Base-by-base conservation (phyloP, 53 echinoderm and acorn worm genomes). In the Paracentrotus lividus region DNA sequence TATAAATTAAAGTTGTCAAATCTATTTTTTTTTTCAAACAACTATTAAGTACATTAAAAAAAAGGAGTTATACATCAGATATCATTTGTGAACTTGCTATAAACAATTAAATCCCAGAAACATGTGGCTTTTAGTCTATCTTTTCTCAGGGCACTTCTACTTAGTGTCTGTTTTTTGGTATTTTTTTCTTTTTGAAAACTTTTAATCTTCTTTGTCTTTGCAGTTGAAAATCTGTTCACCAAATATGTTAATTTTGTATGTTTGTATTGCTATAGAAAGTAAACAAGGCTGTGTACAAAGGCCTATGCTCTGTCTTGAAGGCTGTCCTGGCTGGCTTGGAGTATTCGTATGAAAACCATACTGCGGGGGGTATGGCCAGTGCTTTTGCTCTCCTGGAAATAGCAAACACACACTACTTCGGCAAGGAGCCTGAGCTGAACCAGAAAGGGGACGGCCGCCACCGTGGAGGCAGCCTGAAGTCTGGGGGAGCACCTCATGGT, bases 381-480 rank as follows among this genome's bases (percentile, higher is more conserved):
- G 96, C 99, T 32, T 96, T 95, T 64, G 96, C 99, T 31, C 94
- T 98, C 14, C 96, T 98, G 21, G 99, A 98, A 85, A 96, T 98
- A 51, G 95, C 97, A 23, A 97, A 96, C 95, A 98, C 97, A 18
- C 99, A 98, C 96, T 98, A 96, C 97, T 98, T 97, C 84, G 99
- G 99, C 93, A 98, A 98, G 81, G 92, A 92, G 61, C 92, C 92
- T 0, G 92, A 92, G 59, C 54, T 40, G 27, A 36, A 1, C n/a
- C 42, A 92, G 92, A 92, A 92, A 77, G 42, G 31, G 14, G 92
- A 57, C 8, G 81, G 92, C 45, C 78, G 61, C 38, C 77, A 78
- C 76, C 78, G 58, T 12, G 57, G 92, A 24, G 81, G 81, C 55
- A 77, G 78, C 32, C 54, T 32, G 33, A 77, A 42, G 23, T 24